A percentile compares a stretch with the other conserved stretches of the same genome.
Conservation (phyloP, 2,888 invertebrate species). For the Spicauda simplicius region DNA sequence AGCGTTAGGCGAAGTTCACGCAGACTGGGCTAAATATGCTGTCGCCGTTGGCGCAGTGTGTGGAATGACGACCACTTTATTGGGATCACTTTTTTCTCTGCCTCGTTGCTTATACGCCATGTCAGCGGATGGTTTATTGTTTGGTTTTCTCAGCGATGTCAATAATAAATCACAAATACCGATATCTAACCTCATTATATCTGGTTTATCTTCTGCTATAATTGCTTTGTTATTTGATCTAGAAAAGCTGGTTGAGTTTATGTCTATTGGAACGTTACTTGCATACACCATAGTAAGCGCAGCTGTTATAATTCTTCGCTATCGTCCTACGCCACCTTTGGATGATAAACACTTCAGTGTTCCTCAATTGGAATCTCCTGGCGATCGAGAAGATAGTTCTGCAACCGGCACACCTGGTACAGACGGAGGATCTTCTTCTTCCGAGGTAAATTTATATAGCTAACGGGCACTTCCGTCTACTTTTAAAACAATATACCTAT, state of each 20-base stretch:
- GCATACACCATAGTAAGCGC: constrained; percentile 97
- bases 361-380: constrained; percentile 72
- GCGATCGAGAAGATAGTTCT: constrained; percentile 86
- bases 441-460: constrained; percentile 64
- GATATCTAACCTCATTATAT: constrained; percentile 89
- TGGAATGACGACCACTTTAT: constrained; percentile 95
- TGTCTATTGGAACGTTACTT: constrained; percentile 95
- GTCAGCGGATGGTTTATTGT: constrained; percentile 95
- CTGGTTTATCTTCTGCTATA: constrained; percentile 90
- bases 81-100: constrained; percentile 94
- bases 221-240: constrained; percentile 95
- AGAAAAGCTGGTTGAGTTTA: constrained; percentile 95
- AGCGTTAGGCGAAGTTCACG: constrained; percentile 90
- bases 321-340: constrained; percentile 85
- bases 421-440: constrained; percentile 85
- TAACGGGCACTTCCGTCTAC: background rate
- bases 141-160: constrained; percentile 91
- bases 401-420: constrained; percentile 86
- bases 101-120: constrained; percentile 95
- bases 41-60: constrained; percentile 94
- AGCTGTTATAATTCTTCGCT: constrained; percentile 93
- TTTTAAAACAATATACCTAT: no score
- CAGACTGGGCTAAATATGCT: constrained; percentile 93
- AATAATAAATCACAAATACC: constrained; percentile 93
- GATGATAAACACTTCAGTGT: constrained; percentile 76